Evolutionary conservation across 2,888 invertebrate species (phyloP).

Genomic region (Lasioglossum malachurum): DNA sequence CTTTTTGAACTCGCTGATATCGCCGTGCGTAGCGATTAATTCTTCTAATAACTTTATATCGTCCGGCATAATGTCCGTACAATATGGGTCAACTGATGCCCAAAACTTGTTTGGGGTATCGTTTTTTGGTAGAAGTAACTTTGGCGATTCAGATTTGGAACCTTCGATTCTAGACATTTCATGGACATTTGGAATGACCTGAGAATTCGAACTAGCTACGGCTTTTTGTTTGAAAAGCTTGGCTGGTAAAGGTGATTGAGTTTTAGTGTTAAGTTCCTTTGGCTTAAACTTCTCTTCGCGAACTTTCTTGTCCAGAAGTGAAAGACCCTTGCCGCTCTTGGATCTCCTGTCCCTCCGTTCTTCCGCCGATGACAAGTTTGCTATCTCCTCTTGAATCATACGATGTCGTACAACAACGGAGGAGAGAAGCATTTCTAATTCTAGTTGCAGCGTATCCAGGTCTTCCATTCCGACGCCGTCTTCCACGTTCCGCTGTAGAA

Average conservation of each 20-base stretch:
- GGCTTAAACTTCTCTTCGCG: slow-evolving; percentile 80
- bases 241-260: slow-evolving; percentile 80
- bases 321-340: slow-evolving; percentile 81
- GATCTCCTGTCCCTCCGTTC: slow-evolving; percentile 86
- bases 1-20: slow-evolving; percentile 91
- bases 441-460: slow-evolving; percentile 93
- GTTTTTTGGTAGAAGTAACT: slow-evolving; percentile 92
- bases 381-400: slow-evolving; percentile 91
- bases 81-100: slow-evolving; percentile 97
- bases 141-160: slow-evolving; percentile 89
- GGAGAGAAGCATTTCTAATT: slow-evolving; percentile 94
- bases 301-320: slow-evolving; percentile 79
- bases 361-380: slow-evolving; percentile 88
- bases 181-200: slow-evolving; percentile 80
- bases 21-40: slow-evolving; percentile 87
- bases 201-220: slow-evolving; percentile 73
- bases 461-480: slow-evolving; percentile 95
- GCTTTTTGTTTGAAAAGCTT: slow-evolving; percentile 81
- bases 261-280: slow-evolving; percentile 79
- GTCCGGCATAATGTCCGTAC: slow-evolving; percentile 94
- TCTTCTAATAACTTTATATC: slow-evolving; percentile 92
- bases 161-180: slow-evolving; percentile 85
- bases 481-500: slow-evolving; percentile 88
- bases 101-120: slow-evolving; percentile 98
- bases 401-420: slow-evolving; percentile 93